Conservation (phyloP, 2,797 vertebrate genomes). For the Gymnothorax reevesii region DNA sequence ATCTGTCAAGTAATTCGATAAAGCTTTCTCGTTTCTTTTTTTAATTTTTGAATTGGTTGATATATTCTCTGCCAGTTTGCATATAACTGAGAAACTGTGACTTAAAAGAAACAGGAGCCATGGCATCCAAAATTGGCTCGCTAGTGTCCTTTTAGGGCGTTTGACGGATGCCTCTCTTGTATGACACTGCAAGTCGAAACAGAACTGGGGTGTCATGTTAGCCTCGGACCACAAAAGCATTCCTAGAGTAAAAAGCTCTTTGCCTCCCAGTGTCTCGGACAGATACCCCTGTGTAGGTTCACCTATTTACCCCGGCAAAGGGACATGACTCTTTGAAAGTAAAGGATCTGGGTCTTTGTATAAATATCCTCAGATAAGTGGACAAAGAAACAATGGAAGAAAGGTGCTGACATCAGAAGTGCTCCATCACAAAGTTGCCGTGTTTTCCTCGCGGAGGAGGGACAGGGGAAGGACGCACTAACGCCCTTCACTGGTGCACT, state of each 20-base stretch:
- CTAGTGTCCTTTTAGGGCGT: neutral
- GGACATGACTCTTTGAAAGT: slow-evolving; percentile 52
- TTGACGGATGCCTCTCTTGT: slow-evolving; percentile 23
- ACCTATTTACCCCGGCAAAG: slow-evolving; percentile 54
- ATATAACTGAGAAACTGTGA: neutral
- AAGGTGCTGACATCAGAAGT: slow-evolving; percentile 47
- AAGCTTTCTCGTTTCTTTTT: neutral
- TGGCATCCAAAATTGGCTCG: neutral
- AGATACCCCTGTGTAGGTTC: slow-evolving; percentile 45
- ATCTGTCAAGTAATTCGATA: neutral
- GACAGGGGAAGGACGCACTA: slow-evolving; percentile 51
- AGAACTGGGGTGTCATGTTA: slow-evolving; percentile 36
- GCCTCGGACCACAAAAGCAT: slow-evolving; percentile 46
- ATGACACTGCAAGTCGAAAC: slow-evolving; percentile 34
- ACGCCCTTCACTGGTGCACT: slow-evolving; percentile 48
- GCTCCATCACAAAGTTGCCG: slow-evolving; percentile 54
- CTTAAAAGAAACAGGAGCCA: neutral
- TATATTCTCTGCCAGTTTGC: neutral
- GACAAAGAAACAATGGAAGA: slow-evolving; percentile 57
- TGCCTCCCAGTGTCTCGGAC: slow-evolving; percentile 32
- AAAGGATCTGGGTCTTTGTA: slow-evolving; percentile 50
- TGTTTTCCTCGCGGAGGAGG: slow-evolving; percentile 51
- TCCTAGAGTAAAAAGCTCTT: slow-evolving; percentile 39
- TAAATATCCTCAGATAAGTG: slow-evolving; percentile 57
- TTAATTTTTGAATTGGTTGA: neutral